Evolutionary conservation across 2,888 invertebrate species (phyloP).

Genomic region (Drosophila borborema): DNA sequence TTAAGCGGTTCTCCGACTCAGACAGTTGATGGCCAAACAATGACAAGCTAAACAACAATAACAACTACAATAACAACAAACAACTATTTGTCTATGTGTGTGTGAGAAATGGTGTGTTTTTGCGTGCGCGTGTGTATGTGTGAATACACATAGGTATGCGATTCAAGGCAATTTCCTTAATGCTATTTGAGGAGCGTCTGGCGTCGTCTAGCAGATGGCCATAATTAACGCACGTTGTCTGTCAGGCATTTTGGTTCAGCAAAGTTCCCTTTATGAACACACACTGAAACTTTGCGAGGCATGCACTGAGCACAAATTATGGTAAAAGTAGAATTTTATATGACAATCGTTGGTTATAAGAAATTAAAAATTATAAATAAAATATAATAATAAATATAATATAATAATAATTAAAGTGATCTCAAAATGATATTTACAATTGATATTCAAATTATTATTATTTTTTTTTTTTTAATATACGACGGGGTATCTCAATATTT

Average conservation of each 20-base stretch:
- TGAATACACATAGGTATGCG: constrained; percentile 63
- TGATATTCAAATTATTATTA: too few relatives aligned
- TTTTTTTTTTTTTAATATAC: too few relatives aligned
- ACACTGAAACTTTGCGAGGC: constrained; percentile 36
- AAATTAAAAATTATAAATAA: too few relatives aligned
- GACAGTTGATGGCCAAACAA: constrained; percentile 66
- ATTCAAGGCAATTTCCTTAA: constrained; percentile 76
- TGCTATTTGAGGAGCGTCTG: constrained; percentile 69
- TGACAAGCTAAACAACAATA: constrained; percentile 41
- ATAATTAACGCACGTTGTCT: constrained; percentile 80
- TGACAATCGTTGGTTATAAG: too few relatives aligned
- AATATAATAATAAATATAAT: too few relatives aligned
- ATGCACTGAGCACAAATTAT: constrained; percentile 18
- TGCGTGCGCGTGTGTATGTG: constrained; percentile 24
- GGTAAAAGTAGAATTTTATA: too few relatives aligned
- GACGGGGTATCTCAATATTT: too few relatives aligned
- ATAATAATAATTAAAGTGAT: too few relatives aligned
- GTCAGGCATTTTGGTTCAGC: constrained; percentile 19
- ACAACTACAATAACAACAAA: constrained; percentile 23
- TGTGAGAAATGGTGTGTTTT: neutral
- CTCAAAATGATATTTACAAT: too few relatives aligned
- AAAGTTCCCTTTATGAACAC: constrained; percentile 38
- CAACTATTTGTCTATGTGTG: constrained; percentile 56
- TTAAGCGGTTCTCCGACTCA: constrained; percentile 63
- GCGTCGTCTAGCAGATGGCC: constrained; percentile 67